Evolutionary conservation across 2,113 vertebrate genomes (phyloP), one percentile per base, ranked within the genome.

Genomic region (Dromiciops gliroides): DNA sequence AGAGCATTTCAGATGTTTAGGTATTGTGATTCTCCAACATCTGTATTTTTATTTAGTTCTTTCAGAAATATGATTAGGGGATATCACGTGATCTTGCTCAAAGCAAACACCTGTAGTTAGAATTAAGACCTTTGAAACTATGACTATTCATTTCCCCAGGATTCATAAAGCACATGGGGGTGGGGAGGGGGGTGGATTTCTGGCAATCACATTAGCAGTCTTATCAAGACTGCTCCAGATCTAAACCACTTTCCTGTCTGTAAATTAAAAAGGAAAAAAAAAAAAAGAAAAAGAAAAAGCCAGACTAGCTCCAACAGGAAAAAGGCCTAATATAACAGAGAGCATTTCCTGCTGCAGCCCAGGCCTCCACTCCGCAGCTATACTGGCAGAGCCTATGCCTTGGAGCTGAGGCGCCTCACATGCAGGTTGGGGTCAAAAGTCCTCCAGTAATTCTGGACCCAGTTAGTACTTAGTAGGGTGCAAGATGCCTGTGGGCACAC

Each of bases 1-100:
- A 4, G 0, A 50, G 88, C 95, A 97, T 98, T 98, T 98, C 98
- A 97, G 96, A 97, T 97, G 98, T 97, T 98, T 98, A 97, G 96
- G 96, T 98, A 97, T 97, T 98, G 97, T 98, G 97, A 97, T 95
- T 96, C 96, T 89, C 97, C 96, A 97, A 98, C 98, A 98, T 98
- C 98, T 98, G 98, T 97, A 98, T 97, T 98, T 98, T 98, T 98
- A 98, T 98, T 98, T 98, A 98, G 96, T 83, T 93, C 92, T 98
- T 98, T 98, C 97, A 96, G 98, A 98, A 98, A 98, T 97, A 97
- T 97, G 96, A 97, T 98, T 98, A 97, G 98, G 98, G 94, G 91
- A 91, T 94, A 92, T 94, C 96, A 98, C 53, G 91, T 96, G 98
- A 97, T 96, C 96, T 92, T 93, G 94, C 97, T 98, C 97, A 97